A percentile compares a stretch with the other conserved stretches of the same genome.
phyloP scores from a whole-genome alignment of 2,888 invertebrate genomes.

The Hypomecis punctinalis region DNA sequence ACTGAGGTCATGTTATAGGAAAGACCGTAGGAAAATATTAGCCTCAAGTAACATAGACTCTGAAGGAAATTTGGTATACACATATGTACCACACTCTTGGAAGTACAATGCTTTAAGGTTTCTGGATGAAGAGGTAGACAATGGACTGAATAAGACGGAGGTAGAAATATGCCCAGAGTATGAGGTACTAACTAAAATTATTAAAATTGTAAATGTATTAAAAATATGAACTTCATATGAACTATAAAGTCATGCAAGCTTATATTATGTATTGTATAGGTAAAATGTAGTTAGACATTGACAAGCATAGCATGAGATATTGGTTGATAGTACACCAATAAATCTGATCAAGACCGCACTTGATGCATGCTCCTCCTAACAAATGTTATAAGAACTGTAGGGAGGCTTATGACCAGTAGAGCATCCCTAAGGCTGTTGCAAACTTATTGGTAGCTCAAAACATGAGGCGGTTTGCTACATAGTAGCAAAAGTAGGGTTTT shows the following conservation, averaged over 20 bases:
- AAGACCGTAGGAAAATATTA: slow-evolving; percentile 49
- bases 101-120: slow-evolving; percentile 54
- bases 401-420: too few relatives aligned
- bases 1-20: slow-evolving; percentile 54
- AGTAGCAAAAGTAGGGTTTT: too few relatives aligned
- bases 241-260: not conserved
- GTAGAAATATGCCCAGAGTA: slow-evolving; percentile 33
- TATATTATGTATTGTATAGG: too few relatives aligned
- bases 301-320: not conserved
- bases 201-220: too few relatives aligned
- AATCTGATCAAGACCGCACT: too few relatives aligned
- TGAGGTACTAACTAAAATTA: too few relatives aligned
- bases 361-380: too few relatives aligned
- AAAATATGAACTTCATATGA: too few relatives aligned
- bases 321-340: not conserved
- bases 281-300: not conserved
- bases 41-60: slow-evolving; percentile 45
- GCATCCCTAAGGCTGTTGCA: too few relatives aligned
- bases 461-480: too few relatives aligned
- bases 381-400: too few relatives aligned
- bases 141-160: slow-evolving; percentile 32
- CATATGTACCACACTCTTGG: slow-evolving; percentile 51
- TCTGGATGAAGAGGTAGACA: slow-evolving; percentile 38
- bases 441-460: too few relatives aligned
- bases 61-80: slow-evolving; percentile 50